Evolutionary conservation across 2,888 invertebrate species (phyloP).

Genomic region (Cistogaster globosa): DNA sequence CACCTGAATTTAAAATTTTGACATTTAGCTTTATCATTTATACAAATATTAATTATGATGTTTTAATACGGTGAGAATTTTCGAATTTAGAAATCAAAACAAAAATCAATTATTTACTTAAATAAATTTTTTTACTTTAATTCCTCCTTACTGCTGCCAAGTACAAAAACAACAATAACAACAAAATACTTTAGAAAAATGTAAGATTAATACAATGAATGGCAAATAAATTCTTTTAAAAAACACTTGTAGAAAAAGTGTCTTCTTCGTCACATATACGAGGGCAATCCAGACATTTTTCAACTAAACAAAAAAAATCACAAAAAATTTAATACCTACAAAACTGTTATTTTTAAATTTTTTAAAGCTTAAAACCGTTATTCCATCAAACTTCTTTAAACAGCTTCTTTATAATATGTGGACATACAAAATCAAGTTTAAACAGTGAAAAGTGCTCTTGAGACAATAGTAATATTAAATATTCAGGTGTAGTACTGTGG

Average conservation of each 20-base stretch:
- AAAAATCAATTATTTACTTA: constrained; percentile 65
- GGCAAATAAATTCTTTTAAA: constrained; percentile 2
- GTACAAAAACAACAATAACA: neutral
- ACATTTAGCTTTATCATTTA: constrained; percentile 71
- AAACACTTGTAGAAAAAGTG: neutral
- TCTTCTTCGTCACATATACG: constrained; percentile 9
- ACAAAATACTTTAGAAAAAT: constrained; percentile 24
- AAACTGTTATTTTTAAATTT: too few relatives aligned
- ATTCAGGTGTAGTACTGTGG: too few relatives aligned
- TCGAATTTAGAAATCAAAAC: constrained; percentile 64
- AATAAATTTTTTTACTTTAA: constrained; percentile 21
- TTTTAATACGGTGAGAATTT: constrained; percentile 64
- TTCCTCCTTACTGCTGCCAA: neutral
- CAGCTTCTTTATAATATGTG: too few relatives aligned
- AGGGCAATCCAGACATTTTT: neutral
- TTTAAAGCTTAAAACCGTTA: too few relatives aligned
- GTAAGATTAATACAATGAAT: constrained; percentile 39
- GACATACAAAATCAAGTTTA: too few relatives aligned
- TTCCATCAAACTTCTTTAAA: too few relatives aligned
- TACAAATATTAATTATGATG: constrained; percentile 66
- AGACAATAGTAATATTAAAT: too few relatives aligned
- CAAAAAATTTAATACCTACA: too few relatives aligned
- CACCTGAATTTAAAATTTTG: constrained; percentile 40
- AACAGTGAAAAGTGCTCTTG: too few relatives aligned
- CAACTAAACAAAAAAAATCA: neutral